These are phyloP conservation scores for Nomada fucata DNA, from an alignment of 2,888 invertebrate species.

Conservation along the genomic window DNA sequence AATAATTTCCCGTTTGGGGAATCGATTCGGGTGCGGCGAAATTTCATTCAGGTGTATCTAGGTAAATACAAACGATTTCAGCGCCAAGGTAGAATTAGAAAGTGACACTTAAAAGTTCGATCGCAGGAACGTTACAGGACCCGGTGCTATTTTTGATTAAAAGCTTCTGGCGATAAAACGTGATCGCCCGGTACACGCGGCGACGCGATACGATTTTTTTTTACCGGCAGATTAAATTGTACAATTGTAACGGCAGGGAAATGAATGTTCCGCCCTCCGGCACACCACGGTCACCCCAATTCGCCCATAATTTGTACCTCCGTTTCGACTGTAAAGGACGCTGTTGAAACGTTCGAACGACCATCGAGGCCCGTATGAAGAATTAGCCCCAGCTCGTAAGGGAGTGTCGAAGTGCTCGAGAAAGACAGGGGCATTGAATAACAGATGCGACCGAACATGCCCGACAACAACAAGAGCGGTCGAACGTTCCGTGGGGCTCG, in stretches of 20 bases:
- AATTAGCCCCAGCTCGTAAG: constrained; percentile 22
- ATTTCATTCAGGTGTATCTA: too few species aligned
- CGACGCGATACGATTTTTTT: too few species aligned
- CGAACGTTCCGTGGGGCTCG: constrained; percentile 25
- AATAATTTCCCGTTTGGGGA: too few species aligned
- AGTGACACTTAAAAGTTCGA: too few species aligned
- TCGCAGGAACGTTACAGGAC: too few species aligned
- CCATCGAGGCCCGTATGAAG: constrained; percentile 44
- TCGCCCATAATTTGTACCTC: constrained; percentile 10
- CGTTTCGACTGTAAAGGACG: constrained; percentile 10
- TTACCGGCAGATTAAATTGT: too few species aligned
- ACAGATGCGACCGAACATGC: constrained; percentile 38
- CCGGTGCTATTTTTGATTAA: too few species aligned
- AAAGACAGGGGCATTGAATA: constrained; percentile 26
- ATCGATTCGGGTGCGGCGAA: too few species aligned
- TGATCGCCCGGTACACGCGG: too few species aligned
- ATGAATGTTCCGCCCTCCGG: constrained; percentile 8
- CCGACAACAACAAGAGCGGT: constrained; percentile 14
- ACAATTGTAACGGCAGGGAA: neutral
- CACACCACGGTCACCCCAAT: neutral
- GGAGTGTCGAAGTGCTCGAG: neutral
- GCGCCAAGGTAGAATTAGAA: too few species aligned
- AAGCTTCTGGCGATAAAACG: too few species aligned
- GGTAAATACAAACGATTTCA: too few species aligned
- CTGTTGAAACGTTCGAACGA: constrained; percentile 40